These are phyloP conservation scores for Phylloscopus trochiloides DNA, from an alignment of 2,113 vertebrate genomes.

Conservation along the genomic window DNA sequence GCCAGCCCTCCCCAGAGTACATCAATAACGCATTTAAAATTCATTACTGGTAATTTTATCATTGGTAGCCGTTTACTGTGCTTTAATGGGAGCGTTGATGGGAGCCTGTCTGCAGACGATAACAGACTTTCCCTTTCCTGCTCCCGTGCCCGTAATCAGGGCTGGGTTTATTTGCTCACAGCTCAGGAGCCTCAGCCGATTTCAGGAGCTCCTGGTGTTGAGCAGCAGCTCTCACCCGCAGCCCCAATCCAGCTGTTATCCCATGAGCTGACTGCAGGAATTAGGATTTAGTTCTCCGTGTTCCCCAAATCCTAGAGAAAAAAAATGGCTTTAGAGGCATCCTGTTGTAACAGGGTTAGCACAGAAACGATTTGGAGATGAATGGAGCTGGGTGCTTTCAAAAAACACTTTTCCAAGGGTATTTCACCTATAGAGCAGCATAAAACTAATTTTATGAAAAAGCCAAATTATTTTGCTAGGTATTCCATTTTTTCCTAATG, in stretches of 20 bases:
- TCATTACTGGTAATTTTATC: constrained; percentile 39
- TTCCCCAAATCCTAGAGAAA: neutral
- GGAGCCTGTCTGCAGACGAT: constrained; percentile 42
- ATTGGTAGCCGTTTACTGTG: constrained; percentile 7
- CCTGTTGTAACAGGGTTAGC: neutral
- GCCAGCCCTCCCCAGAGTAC: neutral
- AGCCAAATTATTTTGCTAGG: rapidly evolving
- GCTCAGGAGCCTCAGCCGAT: neutral
- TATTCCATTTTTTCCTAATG: neutral
- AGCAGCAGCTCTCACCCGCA: neutral
- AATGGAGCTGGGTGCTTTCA: neutral
- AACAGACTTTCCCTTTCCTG: neutral
- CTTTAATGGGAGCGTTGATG: constrained; percentile 51
- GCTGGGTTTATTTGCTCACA: neutral
- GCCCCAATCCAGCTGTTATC: neutral
- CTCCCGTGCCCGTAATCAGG: neutral
- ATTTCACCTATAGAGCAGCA: neutral
- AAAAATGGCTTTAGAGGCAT: neutral
- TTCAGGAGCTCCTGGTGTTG: neutral
- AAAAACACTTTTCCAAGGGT: neutral
- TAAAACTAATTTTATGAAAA: neutral
- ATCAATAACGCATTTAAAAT: constrained; percentile 29
- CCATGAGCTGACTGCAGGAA: neutral
- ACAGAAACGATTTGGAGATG: neutral
- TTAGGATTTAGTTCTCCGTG: neutral